phyloP scores from a whole-genome alignment of 2,113 vertebrate species.

The Oxyura jamaicensis region DNA sequence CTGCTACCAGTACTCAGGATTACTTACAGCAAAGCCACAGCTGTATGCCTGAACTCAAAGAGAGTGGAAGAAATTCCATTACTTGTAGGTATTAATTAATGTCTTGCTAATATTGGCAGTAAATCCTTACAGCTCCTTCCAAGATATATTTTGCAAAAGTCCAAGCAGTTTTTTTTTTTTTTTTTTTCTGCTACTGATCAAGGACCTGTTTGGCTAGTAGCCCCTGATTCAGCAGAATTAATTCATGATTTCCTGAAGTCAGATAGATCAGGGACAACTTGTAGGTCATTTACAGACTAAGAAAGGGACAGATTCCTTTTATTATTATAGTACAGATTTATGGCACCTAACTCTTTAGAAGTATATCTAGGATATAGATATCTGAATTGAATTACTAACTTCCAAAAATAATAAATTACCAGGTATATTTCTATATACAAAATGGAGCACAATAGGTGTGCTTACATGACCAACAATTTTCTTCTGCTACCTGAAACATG shows the following conservation, averaged over 20 bases:
- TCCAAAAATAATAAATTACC: not conserved
- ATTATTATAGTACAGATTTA: not conserved
- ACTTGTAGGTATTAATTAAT: not conserved
- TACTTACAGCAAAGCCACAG: not conserved
- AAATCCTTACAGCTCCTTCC: not conserved
- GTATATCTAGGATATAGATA: not conserved
- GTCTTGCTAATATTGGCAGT: not conserved
- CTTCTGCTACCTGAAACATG: not conserved
- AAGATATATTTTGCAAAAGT: conserved; percentile 18
- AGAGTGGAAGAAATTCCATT: not conserved
- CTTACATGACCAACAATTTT: not conserved
- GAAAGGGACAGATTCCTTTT: not conserved
- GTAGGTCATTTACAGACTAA: conserved; percentile 25
- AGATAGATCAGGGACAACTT: not conserved
- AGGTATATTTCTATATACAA: not conserved
- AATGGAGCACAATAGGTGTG: not conserved
- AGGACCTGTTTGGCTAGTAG: not conserved
- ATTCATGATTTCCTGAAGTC: not conserved
- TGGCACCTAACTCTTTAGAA: not conserved
- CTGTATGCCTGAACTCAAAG: not conserved
- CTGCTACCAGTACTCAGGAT: not conserved
- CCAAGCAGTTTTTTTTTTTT: not conserved
- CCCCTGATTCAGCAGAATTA: not conserved
- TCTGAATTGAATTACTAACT: not conserved
- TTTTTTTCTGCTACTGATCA: not conserved